phyloP scores from a whole-genome alignment of 2,888 invertebrate species.

The Hyles lineata region DNA sequence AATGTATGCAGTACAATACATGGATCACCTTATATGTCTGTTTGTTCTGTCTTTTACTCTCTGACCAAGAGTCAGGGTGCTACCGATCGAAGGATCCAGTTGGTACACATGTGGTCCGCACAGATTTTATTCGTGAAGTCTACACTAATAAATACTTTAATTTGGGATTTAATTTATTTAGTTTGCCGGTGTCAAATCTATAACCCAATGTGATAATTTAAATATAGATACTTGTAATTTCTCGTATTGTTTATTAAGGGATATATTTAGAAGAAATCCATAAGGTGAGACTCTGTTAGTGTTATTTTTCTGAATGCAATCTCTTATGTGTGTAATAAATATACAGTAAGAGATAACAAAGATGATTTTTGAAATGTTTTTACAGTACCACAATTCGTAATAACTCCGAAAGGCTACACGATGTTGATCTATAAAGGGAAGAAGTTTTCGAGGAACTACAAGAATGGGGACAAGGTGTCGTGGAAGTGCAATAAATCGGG shows the following conservation, averaged over 20 bases:
- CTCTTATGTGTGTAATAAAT: neutral
- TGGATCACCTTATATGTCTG: no score
- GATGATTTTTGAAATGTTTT: neutral
- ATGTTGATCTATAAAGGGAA: conserved; percentile 53
- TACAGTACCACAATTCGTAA: conserved; percentile 30
- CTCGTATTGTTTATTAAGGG: no score
- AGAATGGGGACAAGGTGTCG: conserved; percentile 57
- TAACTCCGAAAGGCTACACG: conserved; percentile 53
- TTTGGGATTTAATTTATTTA: no score
- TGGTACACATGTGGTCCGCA: no score
- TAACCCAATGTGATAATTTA: no score
- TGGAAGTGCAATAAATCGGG: conserved; percentile 62
- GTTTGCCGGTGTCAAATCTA: neutral
- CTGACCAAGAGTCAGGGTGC: no score
- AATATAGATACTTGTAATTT: no score
- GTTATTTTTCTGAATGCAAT: neutral
- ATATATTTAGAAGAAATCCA: neutral
- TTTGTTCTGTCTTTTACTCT: no score
- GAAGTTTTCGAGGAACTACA: conserved; percentile 59
- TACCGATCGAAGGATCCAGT: no score
- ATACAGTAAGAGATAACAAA: neutral
- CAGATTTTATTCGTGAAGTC: no score
- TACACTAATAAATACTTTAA: no score
- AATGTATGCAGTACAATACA: no score
- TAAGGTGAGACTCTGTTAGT: conserved; percentile 3